These are phyloP conservation scores for Porites lobata DNA, from an alignment of 92 coral and sea anemone genomes.

Conservation along the genomic window DNA sequence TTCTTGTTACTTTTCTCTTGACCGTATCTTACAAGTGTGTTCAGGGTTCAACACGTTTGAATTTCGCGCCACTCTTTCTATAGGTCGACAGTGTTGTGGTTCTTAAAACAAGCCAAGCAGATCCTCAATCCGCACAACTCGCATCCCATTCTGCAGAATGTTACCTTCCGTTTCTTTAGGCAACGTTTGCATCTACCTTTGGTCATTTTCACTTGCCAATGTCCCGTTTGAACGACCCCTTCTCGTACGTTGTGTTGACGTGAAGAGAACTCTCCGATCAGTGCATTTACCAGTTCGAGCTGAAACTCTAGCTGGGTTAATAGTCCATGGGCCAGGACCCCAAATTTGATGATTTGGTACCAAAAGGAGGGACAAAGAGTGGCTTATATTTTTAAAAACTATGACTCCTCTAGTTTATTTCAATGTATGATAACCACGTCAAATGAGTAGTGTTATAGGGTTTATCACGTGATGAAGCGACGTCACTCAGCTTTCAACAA, in stretches of 20 bases:
- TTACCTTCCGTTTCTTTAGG: constrained; percentile 24
- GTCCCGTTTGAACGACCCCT: constrained; percentile 9
- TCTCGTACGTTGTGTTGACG: neutral
- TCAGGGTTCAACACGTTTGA: constrained; percentile 7
- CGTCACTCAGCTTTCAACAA: no score
- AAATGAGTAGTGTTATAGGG: no score
- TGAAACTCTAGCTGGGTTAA: constrained; percentile 11
- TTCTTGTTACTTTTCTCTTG: neutral
- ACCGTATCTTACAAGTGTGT: neutral
- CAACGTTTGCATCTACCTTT: constrained; percentile 46
- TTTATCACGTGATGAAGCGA: no score
- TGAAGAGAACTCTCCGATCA: neutral
- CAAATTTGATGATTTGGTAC: no score
- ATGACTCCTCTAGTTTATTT: no score
- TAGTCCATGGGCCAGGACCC: neutral
- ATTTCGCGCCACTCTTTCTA: constrained; percentile 27
- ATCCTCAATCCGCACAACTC: constrained; percentile 32
- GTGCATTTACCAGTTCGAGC: constrained; percentile 3
- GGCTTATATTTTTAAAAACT: no score
- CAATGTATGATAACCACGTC: no score
- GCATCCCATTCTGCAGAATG: constrained; percentile 52
- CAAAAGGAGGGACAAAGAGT: no score
- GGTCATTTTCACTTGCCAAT: constrained; percentile 44
- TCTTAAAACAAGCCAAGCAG: constrained; percentile 49
- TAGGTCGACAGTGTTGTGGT: constrained; percentile 36